Evolutionary conservation across 2,113 vertebrate genomes (phyloP).

Genomic region (Xerus inauris): DNA sequence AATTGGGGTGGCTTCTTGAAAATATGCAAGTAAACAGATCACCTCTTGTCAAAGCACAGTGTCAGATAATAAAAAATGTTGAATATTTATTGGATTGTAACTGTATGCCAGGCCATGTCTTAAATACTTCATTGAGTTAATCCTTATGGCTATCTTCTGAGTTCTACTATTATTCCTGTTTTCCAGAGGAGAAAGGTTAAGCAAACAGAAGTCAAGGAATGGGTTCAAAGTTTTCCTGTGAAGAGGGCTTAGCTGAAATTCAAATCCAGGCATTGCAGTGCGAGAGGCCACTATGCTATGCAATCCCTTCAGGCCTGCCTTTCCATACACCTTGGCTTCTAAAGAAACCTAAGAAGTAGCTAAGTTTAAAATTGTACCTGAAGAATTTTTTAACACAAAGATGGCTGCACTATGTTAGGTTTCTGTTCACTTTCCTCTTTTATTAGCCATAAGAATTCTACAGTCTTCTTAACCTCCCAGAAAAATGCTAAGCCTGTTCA

Average conservation of each 20-base stretch:
- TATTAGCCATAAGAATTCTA: not conserved
- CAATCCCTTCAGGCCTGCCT: not conserved
- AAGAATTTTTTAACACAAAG: not conserved
- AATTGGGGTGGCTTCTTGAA: not conserved
- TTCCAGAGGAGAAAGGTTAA: not conserved
- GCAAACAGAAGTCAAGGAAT: not conserved
- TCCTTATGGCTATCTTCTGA: not conserved
- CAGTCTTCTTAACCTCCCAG: not conserved
- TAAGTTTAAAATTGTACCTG: not conserved
- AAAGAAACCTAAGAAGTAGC: not conserved
- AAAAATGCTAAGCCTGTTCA: conserved; percentile 13
- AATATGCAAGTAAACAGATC: not conserved
- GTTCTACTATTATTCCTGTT: not conserved
- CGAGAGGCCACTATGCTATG: not conserved
- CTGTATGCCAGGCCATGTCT: not conserved
- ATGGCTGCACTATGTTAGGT: not conserved
- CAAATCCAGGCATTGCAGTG: not conserved
- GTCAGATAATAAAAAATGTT: not conserved
- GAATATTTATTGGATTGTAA: not conserved
- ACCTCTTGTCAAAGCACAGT: not conserved
- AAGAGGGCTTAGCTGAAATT: not conserved
- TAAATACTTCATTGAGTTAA: not conserved
- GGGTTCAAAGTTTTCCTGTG: not conserved
- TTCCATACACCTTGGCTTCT: not conserved
- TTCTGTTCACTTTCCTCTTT: not conserved